Evolutionary conservation across 2,888 invertebrate species (phyloP).

Genomic region (Lobophora halterata): DNA sequence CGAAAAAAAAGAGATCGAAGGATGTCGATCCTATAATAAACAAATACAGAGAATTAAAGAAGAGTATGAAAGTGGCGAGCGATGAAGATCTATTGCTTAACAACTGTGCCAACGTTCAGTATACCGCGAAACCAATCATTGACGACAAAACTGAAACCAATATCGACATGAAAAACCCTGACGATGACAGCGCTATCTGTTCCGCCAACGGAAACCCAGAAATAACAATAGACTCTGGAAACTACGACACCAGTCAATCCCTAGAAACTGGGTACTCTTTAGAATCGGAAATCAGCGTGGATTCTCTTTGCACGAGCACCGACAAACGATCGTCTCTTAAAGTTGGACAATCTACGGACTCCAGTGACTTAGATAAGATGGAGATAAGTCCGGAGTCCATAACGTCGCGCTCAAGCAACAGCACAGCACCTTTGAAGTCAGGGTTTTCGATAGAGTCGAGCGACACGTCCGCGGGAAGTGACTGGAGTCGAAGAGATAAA

Average conservation of each 20-base stretch:
- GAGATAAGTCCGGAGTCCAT: constrained; percentile 77
- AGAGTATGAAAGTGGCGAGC: constrained; percentile 68
- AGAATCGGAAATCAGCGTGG: constrained; percentile 80
- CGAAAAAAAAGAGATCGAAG: constrained; percentile 74
- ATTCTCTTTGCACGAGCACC: constrained; percentile 78
- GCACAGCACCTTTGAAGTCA: constrained; percentile 76
- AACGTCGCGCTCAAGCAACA: constrained; percentile 73
- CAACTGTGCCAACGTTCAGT: constrained; percentile 73
- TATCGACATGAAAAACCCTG: constrained; percentile 66
- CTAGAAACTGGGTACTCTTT: constrained; percentile 76
- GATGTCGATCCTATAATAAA: constrained; percentile 75
- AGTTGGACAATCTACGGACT: constrained; percentile 84
- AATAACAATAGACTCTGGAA: constrained; percentile 73
- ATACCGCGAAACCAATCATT: constrained; percentile 53
- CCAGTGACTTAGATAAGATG: constrained; percentile 83
- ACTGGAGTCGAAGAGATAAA: constrained; percentile 81
- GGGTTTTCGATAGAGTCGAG: constrained; percentile 83
- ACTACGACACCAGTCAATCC: constrained; percentile 73
- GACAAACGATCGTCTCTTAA: constrained; percentile 80
- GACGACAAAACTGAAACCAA: constrained; percentile 57
- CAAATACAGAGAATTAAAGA: constrained; percentile 73
- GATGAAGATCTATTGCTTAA: constrained; percentile 70
- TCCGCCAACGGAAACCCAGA: constrained; percentile 76
- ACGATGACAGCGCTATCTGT: constrained; percentile 72
- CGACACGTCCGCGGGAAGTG: constrained; percentile 82